These are phyloP conservation scores for Latrodectus geometricus DNA, from an alignment of 1,140 invertebrate species.

Conservation along the genomic window DNA sequence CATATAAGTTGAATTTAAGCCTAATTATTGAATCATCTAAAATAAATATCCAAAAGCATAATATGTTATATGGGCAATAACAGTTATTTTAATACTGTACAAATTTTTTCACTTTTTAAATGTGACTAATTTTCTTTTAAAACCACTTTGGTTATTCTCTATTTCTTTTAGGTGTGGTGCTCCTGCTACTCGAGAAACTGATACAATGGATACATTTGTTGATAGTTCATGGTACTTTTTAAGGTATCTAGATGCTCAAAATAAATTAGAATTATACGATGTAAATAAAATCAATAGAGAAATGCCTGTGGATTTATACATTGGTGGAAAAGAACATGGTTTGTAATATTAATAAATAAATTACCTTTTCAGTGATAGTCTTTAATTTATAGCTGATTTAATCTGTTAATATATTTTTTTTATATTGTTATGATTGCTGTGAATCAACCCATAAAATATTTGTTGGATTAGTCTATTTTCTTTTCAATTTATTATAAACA, in stretches of 20 bases:
- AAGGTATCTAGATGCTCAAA: slow-evolving; percentile 88
- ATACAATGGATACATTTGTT: slow-evolving; percentile 99
- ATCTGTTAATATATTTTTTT: no score
- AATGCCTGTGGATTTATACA: slow-evolving; percentile 94
- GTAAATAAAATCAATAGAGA: slow-evolving; percentile 73
- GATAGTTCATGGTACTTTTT: slow-evolving; percentile 99
- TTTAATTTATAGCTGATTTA: no score
- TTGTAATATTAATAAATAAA: slow-evolving; percentile 53
- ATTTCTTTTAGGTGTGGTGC: slow-evolving; percentile 74
- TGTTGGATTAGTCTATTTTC: no score
- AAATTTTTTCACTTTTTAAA: background rate
- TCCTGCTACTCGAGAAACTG: slow-evolving; percentile 84
- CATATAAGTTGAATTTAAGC: no score
- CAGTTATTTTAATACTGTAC: background rate
- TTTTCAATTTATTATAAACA: no score
- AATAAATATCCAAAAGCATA: no score
- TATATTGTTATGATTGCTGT: no score
- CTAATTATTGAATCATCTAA: no score
- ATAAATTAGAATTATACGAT: slow-evolving; percentile 79
- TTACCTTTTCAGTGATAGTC: no score
- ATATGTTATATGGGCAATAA: no score
- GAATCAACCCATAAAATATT: no score
- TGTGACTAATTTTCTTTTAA: background rate
- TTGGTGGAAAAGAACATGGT: slow-evolving; percentile 98
- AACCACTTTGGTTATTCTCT: background rate